Evolutionary conservation across 2,797 vertebrate species (phyloP).

Genomic region (Setipinna tenuifilis): DNA sequence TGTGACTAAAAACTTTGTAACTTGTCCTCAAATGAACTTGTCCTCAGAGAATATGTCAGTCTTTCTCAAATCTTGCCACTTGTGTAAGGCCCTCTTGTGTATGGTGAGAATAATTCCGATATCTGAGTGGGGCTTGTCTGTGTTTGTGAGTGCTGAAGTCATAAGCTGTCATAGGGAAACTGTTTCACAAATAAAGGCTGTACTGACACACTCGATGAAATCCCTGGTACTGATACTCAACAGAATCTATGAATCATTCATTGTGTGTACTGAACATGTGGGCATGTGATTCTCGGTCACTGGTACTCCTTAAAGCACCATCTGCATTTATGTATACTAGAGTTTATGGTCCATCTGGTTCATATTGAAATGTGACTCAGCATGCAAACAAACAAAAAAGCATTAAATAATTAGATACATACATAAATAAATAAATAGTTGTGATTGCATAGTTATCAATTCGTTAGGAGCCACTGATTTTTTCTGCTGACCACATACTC

Average conservation of each 20-base stretch:
- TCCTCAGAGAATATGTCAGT: no score
- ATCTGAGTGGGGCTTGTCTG: background rate
- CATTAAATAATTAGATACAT: background rate
- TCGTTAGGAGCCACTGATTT: background rate
- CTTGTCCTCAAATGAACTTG: no score
- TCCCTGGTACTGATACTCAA: no score
- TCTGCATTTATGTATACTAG: conserved; percentile 8
- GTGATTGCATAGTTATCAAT: background rate
- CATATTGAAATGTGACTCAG: background rate
- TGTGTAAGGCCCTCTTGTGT: no score
- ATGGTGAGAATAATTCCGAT: background rate
- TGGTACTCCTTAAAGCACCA: background rate
- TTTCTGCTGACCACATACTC: background rate
- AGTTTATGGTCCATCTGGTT: background rate
- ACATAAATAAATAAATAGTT: background rate
- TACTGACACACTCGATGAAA: no score
- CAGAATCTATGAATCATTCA: background rate
- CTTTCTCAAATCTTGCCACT: no score
- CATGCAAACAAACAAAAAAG: no score
- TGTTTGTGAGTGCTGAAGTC: background rate
- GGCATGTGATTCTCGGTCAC: background rate
- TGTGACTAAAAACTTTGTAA: background rate
- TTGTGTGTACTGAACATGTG: background rate
- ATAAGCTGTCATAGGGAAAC: background rate
- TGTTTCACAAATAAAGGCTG: background rate